Evolutionary conservation across 2,113 vertebrate genomes (phyloP).

Genomic region (Danionella cerebrum): DNA sequence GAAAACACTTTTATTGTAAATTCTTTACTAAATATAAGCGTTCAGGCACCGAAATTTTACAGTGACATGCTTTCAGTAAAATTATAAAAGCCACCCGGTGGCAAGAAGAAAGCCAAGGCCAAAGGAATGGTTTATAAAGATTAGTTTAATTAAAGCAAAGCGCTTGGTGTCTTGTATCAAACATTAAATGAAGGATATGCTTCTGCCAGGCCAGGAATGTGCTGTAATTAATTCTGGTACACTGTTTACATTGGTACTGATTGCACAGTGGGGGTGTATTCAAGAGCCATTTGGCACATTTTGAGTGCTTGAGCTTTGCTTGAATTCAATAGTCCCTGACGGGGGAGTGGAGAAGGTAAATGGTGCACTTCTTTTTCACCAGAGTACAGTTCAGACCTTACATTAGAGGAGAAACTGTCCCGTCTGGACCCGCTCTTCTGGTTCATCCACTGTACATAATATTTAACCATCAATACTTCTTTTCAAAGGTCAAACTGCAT

Average conservation of each 20-base stretch:
- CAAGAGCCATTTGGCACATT: slow-evolving; percentile 10
- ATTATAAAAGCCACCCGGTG: not conserved
- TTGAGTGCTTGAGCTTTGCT: slow-evolving; percentile 11
- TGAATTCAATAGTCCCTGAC: not conserved
- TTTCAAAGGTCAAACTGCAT: not conserved
- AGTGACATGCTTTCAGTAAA: not conserved
- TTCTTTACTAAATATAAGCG: too few species aligned
- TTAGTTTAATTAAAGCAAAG: not conserved
- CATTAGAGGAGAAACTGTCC: not conserved
- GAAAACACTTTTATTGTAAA: too few species aligned
- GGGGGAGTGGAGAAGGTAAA: not conserved
- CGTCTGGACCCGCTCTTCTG: not conserved
- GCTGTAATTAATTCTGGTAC: slow-evolving; percentile 21
- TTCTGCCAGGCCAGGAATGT: slow-evolving; percentile 12
- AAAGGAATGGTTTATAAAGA: not conserved
- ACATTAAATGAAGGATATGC: slow-evolving; percentile 21
- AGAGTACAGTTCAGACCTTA: not conserved
- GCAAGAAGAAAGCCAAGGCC: slow-evolving; percentile 9
- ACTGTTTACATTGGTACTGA: slow-evolving; percentile 36
- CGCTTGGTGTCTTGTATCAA: not conserved
- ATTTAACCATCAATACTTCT: not conserved
- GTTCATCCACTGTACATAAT: slow-evolving; percentile 11
- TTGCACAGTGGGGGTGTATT: slow-evolving; percentile 26
- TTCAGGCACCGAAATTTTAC: not conserved
- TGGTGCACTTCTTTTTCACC: not conserved